Base-by-base conservation (phyloP, 1,140 invertebrate genomes). In the Lepidurus couesii region DNA sequence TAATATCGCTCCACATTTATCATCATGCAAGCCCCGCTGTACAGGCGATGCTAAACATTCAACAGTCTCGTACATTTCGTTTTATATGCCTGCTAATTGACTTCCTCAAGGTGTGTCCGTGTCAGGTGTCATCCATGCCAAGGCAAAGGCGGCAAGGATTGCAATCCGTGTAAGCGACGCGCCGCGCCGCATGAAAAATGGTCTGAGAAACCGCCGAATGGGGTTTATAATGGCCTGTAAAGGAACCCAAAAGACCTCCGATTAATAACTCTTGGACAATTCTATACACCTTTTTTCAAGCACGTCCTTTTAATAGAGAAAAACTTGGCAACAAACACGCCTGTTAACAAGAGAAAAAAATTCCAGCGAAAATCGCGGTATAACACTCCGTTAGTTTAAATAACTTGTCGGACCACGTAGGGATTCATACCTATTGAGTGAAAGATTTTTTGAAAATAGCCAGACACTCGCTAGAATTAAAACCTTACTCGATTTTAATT, bases 201-300 rank as follows among this genome's bases (percentile, higher is more conserved):
- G 21, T 65, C 53, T 65, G 53, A 65, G 53, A 65, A 65, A 65
- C 53, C 53, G 53, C 53, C 53, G 53, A 65, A 65, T 9, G 13
- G 53, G 53, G 6, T 65, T 65, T 4, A 65, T 10, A 65, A 65
- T 13, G 21, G 53, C 53, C 16, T 65, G 53, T 21, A 65, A 65
- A 65, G 13, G 53, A 21, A 21, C 21, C 53, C 53, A 65, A 13
- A 7, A 65, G 53, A 65, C 53, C 53, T 16, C 53, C 16, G 53
- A 65, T 65, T 65, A 65, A 65, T 65, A 65, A 65, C 53, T 65
- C 53, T 65, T 65, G 53, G 53, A 13, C 53, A 65, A 65, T 65
- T 65, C 53, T 65, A 65, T 65, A 65, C 53, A 65, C n/a, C 53
- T 65, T 65, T 65, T 65, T 21, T 65, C 16, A 65, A 65, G 21